Base-by-base conservation (phyloP, 1,140 invertebrate species). In the Cyrtorhinus lividipennis region DNA sequence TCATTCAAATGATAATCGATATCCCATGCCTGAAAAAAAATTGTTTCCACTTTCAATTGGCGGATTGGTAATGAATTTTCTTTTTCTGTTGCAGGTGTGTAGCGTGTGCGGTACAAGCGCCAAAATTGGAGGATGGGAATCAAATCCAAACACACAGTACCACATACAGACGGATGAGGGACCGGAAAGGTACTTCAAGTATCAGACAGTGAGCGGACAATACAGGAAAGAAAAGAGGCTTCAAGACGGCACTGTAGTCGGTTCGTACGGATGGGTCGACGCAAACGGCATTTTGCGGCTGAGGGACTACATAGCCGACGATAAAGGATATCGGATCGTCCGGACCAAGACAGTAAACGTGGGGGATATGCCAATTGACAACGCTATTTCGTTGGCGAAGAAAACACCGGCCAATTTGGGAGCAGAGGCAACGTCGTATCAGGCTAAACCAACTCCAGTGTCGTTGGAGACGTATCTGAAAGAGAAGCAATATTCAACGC, bases 151-250 rank as follows among this genome's bases (percentile, higher is more conserved):
- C 59, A 79, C 78, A 0, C 88, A 91, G 73, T 92, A 90, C 73
- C 88, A 92, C 74, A 89, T 92, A 68, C 90, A 92, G 74, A 92
- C 88, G n/a, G 90, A 92, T 71, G 88, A 90, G 73, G 89, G 88
- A 23, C 84, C 85, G 0, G 88, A 91, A 69, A 77, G 89, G 24
- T 89, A 85, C 73, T 90, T 90, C 75, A 80, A 86, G 62, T 92
- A 86, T 72, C 88, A 92, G 74, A 93, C 90, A 0, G 80, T 86
- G 66, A 90, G 86, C 72, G 89, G 89, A 1, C 89, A 93, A 71
- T 93, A 89, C 71, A 61, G 90, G 15, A 91, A 91, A 74, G 89
- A 92, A 71, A 87, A 88, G 71, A 78, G 89, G 59, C 75, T 92
- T 0, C 82, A 87, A 71, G 87, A 90, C 74, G 87, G 87, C 3